Evolutionary conservation across 2,113 vertebrate species (phyloP).

Genomic region (Mesocricetus auratus): DNA sequence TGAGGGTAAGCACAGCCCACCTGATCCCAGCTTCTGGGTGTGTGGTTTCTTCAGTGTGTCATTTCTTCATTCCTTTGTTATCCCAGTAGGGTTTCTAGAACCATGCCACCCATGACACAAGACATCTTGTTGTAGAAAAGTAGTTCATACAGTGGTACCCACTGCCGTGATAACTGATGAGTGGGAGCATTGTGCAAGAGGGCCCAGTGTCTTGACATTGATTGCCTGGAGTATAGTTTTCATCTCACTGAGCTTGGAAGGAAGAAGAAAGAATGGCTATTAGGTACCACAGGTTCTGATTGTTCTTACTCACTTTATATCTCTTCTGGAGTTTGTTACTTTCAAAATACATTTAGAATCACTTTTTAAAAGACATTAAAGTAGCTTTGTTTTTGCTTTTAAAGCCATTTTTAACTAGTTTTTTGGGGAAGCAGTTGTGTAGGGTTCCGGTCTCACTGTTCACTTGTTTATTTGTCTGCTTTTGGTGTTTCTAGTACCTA

Average conservation of each 20-base stretch:
- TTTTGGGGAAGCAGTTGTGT: background rate
- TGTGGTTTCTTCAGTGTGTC: too few species aligned
- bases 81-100: too few species aligned
- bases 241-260: background rate
- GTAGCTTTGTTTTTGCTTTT: background rate
- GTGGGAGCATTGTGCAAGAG: background rate
- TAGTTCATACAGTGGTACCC: background rate
- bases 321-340: too few species aligned
- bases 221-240: background rate
- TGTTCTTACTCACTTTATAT: too few species aligned
- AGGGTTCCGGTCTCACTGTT: background rate
- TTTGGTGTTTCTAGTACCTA: background rate
- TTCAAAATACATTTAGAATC: too few species aligned
- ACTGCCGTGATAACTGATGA: background rate
- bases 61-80: too few species aligned
- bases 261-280: too few species aligned
- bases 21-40: too few species aligned
- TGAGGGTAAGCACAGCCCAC: too few species aligned
- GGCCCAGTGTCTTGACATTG: background rate
- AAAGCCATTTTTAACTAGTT: background rate
- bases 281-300: too few species aligned
- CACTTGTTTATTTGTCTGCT: background rate
- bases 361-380: too few species aligned
- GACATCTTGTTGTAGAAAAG: background rate
- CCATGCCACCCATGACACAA: too few species aligned